Evolutionary conservation across 2,113 vertebrate species (phyloP).

Genomic region (Tachysurus vachellii): DNA sequence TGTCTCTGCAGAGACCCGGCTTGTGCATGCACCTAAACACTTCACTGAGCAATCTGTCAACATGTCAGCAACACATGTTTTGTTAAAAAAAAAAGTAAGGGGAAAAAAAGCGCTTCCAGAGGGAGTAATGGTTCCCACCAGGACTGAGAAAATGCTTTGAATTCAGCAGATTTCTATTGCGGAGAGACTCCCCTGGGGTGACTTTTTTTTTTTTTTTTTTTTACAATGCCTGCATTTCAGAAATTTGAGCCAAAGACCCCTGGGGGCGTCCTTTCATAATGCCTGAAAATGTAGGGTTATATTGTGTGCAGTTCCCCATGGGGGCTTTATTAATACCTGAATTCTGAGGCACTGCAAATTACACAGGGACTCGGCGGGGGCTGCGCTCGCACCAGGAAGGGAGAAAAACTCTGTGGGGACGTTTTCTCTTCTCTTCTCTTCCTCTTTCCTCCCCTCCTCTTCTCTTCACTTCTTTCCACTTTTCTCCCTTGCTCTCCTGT

Average conservation of each 20-base stretch:
- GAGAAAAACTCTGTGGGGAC: constrained; percentile 98
- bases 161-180: constrained; percentile 99
- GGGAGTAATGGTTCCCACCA: constrained; percentile 98
- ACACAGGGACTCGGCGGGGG: constrained; percentile 98
- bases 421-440: constrained; percentile 75
- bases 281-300: constrained; percentile 99
- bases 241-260: constrained; percentile 99
- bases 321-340: constrained; percentile 99
- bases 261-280: constrained; percentile 99
- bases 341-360: constrained; percentile 99
- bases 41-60: constrained; percentile 99
- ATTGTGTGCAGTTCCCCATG: constrained; percentile 99
- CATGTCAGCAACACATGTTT: constrained; percentile 99
- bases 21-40: constrained; percentile 97
- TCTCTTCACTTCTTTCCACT: background rate
- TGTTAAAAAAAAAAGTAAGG: constrained; percentile 79
- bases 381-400: constrained; percentile 97
- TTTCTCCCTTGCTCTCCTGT: constrained; percentile 38
- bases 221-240: constrained; percentile 99
- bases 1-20: constrained; percentile 85
- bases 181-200: constrained; percentile 93
- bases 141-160: constrained; percentile 99
- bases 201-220: constrained; percentile 74
- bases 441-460: constrained; percentile 62
- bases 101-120: constrained; percentile 75